A percentile compares a stretch with the other conserved stretches of the same genome.
These are phyloP conservation scores for Fundulus diaphanus DNA, from an alignment of 2,797 vertebrate genomes.

Conservation along the genomic window DNA sequence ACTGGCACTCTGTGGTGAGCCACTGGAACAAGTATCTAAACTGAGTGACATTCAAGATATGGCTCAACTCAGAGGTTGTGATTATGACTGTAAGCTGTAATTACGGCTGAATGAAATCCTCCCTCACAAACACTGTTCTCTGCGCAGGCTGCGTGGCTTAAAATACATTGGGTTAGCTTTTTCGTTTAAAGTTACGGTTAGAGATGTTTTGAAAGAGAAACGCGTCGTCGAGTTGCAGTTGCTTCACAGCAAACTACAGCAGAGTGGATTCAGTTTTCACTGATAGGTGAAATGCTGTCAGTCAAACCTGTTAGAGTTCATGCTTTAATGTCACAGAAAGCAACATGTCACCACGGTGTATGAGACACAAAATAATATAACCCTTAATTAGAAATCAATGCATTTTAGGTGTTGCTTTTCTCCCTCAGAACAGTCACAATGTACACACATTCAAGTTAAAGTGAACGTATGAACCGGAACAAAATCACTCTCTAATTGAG, in stretches of 20 bases:
- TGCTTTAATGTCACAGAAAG: neutral
- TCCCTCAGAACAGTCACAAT: neutral
- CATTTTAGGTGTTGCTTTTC: neutral
- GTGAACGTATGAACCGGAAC: neutral
- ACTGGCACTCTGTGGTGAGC: neutral
- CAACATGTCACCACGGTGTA: neutral
- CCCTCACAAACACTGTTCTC: neutral
- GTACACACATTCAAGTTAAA: neutral
- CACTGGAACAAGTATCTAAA: neutral
- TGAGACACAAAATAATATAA: neutral
- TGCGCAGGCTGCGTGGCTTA: neutral
- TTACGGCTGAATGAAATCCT: constrained; percentile 5
- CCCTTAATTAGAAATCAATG: neutral
- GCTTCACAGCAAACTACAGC: neutral
- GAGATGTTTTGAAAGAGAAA: neutral
- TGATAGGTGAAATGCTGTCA: neutral
- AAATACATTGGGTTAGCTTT: neutral
- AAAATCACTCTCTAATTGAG: neutral
- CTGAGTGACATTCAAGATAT: neutral
- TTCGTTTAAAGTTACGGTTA: neutral
- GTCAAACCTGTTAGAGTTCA: neutral
- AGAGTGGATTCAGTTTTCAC: neutral
- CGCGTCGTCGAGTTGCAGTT: neutral
- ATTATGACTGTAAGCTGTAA: constrained; percentile 6
- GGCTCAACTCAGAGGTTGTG: constrained; percentile 4